Evolutionary conservation across 1,140 invertebrate species (phyloP), one percentile per base, ranked within the genome.

Genomic region (Zelostemma sp.): DNA sequence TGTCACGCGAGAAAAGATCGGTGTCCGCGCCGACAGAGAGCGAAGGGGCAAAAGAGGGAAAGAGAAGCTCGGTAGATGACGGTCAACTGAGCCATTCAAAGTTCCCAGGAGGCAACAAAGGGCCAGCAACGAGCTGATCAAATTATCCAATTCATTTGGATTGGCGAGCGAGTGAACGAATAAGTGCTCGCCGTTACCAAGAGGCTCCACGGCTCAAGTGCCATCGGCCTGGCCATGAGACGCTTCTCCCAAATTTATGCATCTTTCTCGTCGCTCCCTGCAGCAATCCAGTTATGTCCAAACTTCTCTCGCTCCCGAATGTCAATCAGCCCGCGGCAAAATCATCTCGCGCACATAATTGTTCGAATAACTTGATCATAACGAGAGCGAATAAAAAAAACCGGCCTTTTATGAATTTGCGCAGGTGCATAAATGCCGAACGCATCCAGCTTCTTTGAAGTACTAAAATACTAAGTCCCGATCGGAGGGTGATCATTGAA

Each of bases 91-190:
- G 73, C 81, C 80, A 85, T 86, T 85, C 66, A 84, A 77, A 79
- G 84, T 85, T 85, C 84, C 83, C 84, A 86, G 84, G 84, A 85
- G 82, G 79, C 79, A 83, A 86, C 84, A 86, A 86, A 84, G 80
- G 82, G 80, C 81, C 81, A 81, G 80, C 82, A 85, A 85, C 80
- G 80, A 85, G 81, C 81, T 84, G 80, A 83, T 85, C 80, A 85
- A 85, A 85, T 85, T 85, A 85, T 85, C 80, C 82, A 85, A 85
- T 85, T 85, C 83, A 83, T 84, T 83, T 83, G 83, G 82, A 85
- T 84, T 85, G 81, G 77, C 83, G 75, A 81, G 81, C 74, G 74
- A 80, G 74, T 71, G 73, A 77, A 78, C 77, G 72, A 78, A 80
- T 76, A 79, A 82, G 77, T 80, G 75, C 72, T 59, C 63, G 67